phyloP scores from a whole-genome alignment of 2,888 invertebrate species.

The Stenchaetothrips biformis region DNA sequence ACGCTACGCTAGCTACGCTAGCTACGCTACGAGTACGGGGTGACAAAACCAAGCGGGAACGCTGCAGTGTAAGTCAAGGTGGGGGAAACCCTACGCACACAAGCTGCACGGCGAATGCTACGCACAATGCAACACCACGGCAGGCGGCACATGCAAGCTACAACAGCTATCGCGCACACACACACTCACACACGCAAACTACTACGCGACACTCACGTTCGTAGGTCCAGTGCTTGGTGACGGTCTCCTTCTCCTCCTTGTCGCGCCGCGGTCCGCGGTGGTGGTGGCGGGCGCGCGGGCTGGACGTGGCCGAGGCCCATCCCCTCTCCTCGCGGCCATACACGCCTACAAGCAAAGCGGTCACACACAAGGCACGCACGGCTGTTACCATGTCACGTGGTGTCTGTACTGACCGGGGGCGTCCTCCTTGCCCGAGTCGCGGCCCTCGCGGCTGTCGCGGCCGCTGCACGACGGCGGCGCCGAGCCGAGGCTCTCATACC shows the following conservation, averaged over 20 bases:
- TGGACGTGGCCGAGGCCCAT: not conserved
- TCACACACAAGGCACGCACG: not conserved
- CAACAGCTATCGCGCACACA: not conserved
- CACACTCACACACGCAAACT: not conserved
- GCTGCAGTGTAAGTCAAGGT: not conserved
- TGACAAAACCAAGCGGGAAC: not conserved
- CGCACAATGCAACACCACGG: not conserved
- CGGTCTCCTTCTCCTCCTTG: not conserved
- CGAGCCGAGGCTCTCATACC: slow-evolving; percentile 15
- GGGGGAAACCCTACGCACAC: not conserved
- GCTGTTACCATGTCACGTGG: not conserved
- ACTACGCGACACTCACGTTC: not conserved
- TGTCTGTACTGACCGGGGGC: not conserved
- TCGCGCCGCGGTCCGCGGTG: not conserved
- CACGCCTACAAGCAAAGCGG: not conserved
- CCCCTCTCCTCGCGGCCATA: slow-evolving; percentile 8
- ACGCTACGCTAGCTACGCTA: too few species aligned
- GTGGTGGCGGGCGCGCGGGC: not conserved
- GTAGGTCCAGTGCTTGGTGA: slow-evolving; percentile 13
- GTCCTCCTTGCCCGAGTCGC: slow-evolving; percentile 19
- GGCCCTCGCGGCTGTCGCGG: not conserved
- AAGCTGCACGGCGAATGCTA: not conserved
- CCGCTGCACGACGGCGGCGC: slow-evolving; percentile 10
- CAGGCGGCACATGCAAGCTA: not conserved
- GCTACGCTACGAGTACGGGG: too few species aligned